Evolutionary conservation across 2,113 vertebrate species (phyloP), one percentile per base, ranked within the genome.

Genomic region (Hylia prasina): DNA sequence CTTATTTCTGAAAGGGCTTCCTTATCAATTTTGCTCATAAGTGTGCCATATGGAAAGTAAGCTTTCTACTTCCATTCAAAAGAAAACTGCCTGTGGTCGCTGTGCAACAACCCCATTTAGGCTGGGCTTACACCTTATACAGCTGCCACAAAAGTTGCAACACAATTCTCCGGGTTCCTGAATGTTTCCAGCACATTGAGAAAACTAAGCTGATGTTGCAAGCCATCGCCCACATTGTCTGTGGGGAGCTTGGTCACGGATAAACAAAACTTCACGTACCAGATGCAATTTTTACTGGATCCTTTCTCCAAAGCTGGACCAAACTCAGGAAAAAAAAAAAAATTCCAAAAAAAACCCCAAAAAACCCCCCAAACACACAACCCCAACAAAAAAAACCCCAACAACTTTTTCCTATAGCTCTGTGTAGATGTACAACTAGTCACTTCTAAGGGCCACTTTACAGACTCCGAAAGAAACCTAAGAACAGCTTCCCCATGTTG

Each of bases 81-180:
- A 65, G 17, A 51, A 53, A 68, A 27, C 18, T 20, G 17, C 1
- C 0, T 0, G 33, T 28, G 28, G 15, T 64, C 8, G 56, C 39
- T 0, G 3, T 37, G 39, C 58, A n/a, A 27, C 27, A 28, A 18
- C 2, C 17, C 15, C 17, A 0, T 9, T 35, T 14, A 47, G 37
- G 27, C 30, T 13, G 9, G 23, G 22, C 25, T 83, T 45, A n/a
- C 6, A 54, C 45, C 53, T 70, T 16, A 31, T 1, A 9, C 11
- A 63, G 60, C 60, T 48, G 40, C 58, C 51, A 48, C 82, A 54
- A 33, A 61, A 85, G 73, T 84, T 91, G 78, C 82, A 91, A 93
- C 48, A 91, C 35, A 35, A 19, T 42, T 76, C 78, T 40, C 19
- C 3, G 48, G 57, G 48, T 42, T 77, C 58, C 54, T 48, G 37